Base-by-base conservation (phyloP, 2,797 vertebrate species). In the Orientallactaga sibirica region DNA sequence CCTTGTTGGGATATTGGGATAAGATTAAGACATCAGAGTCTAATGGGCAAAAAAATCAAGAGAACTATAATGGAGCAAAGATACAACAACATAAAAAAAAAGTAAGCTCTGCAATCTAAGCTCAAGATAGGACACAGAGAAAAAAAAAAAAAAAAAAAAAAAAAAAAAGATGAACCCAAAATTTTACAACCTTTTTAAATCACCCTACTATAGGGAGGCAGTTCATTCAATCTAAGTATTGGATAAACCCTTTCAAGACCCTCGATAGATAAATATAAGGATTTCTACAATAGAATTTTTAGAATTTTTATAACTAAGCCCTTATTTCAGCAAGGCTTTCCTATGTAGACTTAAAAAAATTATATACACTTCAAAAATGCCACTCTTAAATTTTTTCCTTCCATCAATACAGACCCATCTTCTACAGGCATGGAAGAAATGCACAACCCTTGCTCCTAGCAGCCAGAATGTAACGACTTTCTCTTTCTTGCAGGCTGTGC, bases 401-500 rank as follows among this genome's bases (percentile, higher is more conserved):
- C 25, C 27, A 41, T 64, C 66, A 24, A 75, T 76, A 73, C 2
- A 86, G 64, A 86, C 24, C 29, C 48, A 93, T 83, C 37, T 74
- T 76, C 61, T 85, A 61, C 22, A 93, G 18, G 85, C 78, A 95
- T n/a, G 41, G 89, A 86, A 92, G 70, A 95, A 92, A 58, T 25
- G 55, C 43, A 16, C 14, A 92, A 92, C 12, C 43, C 71, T 74
- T 92, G 62, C 68, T 43, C 43, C 77, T 52, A 85, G 41, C 55
- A 78, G 29, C 81, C 67, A 58, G 41, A 74, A 73, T 84, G 48
- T 77, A 94, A 86, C 33, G 80, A 79, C 27, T 78, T 27, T 88
- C 62, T 90, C 67, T 95, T 67, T 91, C 37, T 68, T 89, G 48
- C 86, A 77, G 70, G 67, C 79, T 81, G 86, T 95, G 93, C 84